Percentiles rank a stretch among this genome's conserved stretches.
phyloP scores from a whole-genome alignment of 1,140 invertebrate genomes.

The Trichonephila inaurata region DNA sequence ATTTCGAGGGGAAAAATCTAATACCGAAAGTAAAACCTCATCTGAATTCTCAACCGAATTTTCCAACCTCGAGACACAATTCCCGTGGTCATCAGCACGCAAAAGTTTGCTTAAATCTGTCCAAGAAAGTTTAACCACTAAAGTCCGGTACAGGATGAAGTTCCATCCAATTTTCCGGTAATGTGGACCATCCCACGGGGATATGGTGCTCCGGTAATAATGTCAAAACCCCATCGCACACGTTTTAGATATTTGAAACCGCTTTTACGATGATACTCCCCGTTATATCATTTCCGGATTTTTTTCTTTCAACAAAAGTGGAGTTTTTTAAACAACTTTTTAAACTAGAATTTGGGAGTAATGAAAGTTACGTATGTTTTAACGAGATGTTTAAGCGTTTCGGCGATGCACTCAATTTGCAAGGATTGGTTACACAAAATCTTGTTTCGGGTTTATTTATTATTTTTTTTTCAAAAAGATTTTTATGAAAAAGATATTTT shows the following conservation, averaged over 20 bases:
- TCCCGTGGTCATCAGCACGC: background rate
- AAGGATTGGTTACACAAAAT: background rate
- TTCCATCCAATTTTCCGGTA: conserved; percentile 39
- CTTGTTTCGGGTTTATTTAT: background rate
- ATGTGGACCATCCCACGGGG: background rate
- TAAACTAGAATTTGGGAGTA: background rate
- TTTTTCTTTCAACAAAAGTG: background rate
- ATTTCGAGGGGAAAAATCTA: background rate
- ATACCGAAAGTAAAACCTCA: conserved; percentile 11
- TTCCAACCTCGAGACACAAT: background rate
- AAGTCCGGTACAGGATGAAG: background rate
- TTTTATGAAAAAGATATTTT: too few relatives aligned
- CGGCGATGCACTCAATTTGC: background rate
- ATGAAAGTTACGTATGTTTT: background rate
- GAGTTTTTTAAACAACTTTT: background rate
- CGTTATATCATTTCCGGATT: background rate
- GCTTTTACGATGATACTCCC: background rate
- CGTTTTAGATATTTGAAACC: background rate
- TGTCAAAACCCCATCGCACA: background rate
- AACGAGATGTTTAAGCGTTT: background rate
- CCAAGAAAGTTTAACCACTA: background rate
- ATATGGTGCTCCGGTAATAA: background rate
- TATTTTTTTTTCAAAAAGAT: background rate
- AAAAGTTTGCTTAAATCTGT: background rate
- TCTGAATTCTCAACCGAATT: conserved; percentile 5